phyloP scores from a whole-genome alignment of 2,113 vertebrate species.

The Dasyprocta punctata region DNA sequence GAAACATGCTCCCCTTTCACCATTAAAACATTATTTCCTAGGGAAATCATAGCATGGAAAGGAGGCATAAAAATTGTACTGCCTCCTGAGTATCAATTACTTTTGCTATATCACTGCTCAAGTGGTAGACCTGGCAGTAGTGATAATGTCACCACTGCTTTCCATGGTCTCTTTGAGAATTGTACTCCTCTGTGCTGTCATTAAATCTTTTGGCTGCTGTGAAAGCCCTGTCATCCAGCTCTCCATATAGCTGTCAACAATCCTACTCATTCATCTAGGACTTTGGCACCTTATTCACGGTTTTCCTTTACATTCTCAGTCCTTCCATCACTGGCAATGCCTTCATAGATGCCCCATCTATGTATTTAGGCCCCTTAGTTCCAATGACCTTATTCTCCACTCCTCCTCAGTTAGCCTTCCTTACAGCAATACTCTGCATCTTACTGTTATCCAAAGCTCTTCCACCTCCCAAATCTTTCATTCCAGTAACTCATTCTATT shows the following conservation, averaged over 20 bases:
- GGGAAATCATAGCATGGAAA: not conserved
- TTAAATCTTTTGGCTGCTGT: not conserved
- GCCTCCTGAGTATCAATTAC: not conserved
- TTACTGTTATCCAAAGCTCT: not conserved
- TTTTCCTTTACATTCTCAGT: not conserved
- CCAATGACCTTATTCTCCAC: not conserved
- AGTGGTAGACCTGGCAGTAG: not conserved
- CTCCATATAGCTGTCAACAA: not conserved
- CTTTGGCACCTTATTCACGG: not conserved
- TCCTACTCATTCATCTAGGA: not conserved
- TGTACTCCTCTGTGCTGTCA: not conserved
- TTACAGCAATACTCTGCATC: not conserved
- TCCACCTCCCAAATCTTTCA: not conserved
- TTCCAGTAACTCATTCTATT: not conserved
- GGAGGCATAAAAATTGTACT: not conserved
- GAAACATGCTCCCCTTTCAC: not conserved
- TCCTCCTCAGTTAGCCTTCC: not conserved
- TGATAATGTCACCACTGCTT: not conserved
- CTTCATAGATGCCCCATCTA: not conserved
- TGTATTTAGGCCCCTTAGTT: not conserved
- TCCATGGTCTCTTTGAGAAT: not conserved
- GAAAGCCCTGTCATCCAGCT: not conserved
- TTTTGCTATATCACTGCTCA: not conserved
- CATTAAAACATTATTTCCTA: slow-evolving; percentile 7
- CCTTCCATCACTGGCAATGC: not conserved